Base-by-base conservation (phyloP, 2,888 invertebrate species). In the Parnassius mnemosyne region DNA sequence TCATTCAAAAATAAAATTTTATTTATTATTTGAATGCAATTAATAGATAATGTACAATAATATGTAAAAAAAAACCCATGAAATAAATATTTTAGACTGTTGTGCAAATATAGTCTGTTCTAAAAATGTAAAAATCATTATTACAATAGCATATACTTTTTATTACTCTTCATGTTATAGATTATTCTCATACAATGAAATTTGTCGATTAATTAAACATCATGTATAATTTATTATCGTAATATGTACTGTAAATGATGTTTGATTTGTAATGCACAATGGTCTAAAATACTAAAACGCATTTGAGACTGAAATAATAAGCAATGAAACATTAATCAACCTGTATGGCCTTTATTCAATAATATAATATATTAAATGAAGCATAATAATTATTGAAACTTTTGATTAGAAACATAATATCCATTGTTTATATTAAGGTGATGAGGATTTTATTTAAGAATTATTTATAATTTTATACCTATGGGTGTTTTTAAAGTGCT, bases 391-490 rank as follows among this genome's bases (percentile, higher is more conserved):
- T 53, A 49, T 9, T 20, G 52, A 62, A 5, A 50, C 10, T 52
- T 61, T 52, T 13, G 47, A 51, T 46, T 7, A 58, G 50, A 61
- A 41, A 58, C 41, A 25, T 57, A 49, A 9, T 57, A 49, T 7
- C 42, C 20, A 50, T 58, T 53, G 16, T 57, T 46, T 53, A 43
- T 57, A 41, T 61, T 63, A 46, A 49, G 63, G 59, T 63, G 59
- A 61, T 53, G 13, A 50, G 55, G 61, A 58, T 67, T 65, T 57
- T 65, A 59, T 61, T 64, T 57, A 58, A 66, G 59, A 58, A 66
- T 67, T 61, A 70, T 67, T 70, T 68, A 69, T 68, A 65, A 64
- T 69, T 68, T 68, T 69, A 63, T 67, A 66, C 54, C 61, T 52
- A 64, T 65, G 53, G 61, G 64, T 62, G 61, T 60, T 56, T 64